Base-by-base conservation (phyloP, 2,797 vertebrate genomes). In the Perodicticus potto region DNA sequence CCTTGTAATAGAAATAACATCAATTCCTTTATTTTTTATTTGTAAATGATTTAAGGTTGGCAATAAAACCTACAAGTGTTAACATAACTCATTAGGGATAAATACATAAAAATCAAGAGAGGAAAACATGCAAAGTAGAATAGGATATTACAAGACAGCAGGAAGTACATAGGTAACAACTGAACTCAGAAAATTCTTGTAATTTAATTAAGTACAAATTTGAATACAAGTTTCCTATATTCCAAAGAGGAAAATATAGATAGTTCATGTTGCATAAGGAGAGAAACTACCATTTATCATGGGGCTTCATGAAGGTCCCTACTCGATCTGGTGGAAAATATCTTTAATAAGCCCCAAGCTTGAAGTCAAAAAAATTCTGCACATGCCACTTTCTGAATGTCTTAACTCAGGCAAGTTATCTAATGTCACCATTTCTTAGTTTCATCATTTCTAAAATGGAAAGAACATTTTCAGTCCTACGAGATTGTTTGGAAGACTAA, bases 31-130 rank as follows among this genome's bases (percentile, higher is more conserved):
- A 27, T 59, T 27, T 76, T 43, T 78, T 63, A 76, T 78, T 49
- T 55, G 22, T 49, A 57, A 82, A 86, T 77, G 77, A 90, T 69
- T 89, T 85, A 82, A 87, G 20, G n/a, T 72, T 84, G 34, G 14
- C 67, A 72, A 85, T 88, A 90, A 94, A 93, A 80, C 34, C 20
- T 76, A 25, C 6, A 37, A 55, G n/a, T 25, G 27, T 84, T 84
- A 76, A 82, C 11, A 69, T 3, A 57, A 43, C 40, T 27, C 19
- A 70, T 32, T 91, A 86, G 14, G 2, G 89, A 70, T 53, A 70
- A 91, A 34, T 59, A 77, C 32, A 85, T 82, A 73, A 77, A 93
- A 29, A 57, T 78, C 57, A 82, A 87, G 49, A 77, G 7, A 86
- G 57, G 57, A 61, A 77, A 92, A 65, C 63, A 32, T 40, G 14